These are phyloP conservation scores for Montipora capitata DNA, from an alignment of 92 coral and sea anemone genomes.

Conservation along the genomic window DNA sequence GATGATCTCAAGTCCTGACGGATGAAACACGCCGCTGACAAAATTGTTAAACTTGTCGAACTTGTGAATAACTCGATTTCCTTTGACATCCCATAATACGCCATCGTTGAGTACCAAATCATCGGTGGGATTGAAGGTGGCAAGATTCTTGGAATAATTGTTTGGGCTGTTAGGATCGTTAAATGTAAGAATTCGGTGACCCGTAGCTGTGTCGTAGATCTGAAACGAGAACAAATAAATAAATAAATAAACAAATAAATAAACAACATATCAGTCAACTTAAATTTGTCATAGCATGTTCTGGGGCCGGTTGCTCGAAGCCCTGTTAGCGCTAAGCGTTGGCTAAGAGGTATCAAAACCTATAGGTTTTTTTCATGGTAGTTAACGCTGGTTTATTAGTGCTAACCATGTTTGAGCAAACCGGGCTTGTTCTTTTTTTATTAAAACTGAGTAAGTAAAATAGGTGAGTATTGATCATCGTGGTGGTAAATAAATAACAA, in stretches of 20 bases:
- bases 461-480: no score
- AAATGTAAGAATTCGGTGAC: constrained; percentile 77
- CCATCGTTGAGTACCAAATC: constrained; percentile 97
- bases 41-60: constrained; percentile 97
- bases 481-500: no score
- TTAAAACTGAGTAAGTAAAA: no score
- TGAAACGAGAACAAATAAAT: constrained; percentile 16
- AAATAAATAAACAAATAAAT: neutral
- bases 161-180: constrained; percentile 86
- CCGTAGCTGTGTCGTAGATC: constrained; percentile 94
- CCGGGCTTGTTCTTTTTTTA: no score
- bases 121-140: constrained; percentile 94
- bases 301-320: no score
- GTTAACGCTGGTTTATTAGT: no score
- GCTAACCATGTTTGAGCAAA: no score
- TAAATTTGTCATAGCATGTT: no score
- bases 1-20: constrained; percentile 96
- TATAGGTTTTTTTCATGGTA: no score
- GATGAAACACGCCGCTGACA: constrained; percentile 98
- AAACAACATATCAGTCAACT: no score
- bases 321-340: no score
- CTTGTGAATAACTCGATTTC: constrained; percentile 93
- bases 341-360: no score
- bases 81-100: constrained; percentile 96
- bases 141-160: constrained; percentile 92